phyloP scores from a whole-genome alignment of 2,797 vertebrate genomes.

The Coranthus polyacanthus region DNA sequence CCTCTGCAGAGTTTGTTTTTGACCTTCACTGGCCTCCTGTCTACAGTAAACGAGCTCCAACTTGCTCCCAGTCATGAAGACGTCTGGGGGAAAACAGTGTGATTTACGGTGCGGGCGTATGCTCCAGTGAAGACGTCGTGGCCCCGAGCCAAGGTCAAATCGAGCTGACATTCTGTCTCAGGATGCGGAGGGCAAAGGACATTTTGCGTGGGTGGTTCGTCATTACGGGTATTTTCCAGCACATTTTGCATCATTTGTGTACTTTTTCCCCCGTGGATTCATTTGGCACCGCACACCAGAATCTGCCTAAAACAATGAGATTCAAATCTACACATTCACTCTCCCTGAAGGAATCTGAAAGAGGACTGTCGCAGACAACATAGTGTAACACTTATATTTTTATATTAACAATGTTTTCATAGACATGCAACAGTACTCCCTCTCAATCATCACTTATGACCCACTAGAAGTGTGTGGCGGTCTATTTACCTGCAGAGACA shows the following conservation, averaged over 20 bases:
- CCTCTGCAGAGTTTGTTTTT: conserved; percentile 50
- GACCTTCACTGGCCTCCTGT: conserved; percentile 50
- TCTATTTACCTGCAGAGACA: too few relatives aligned
- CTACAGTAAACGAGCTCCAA: conserved; percentile 45
- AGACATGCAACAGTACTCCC: too few relatives aligned
- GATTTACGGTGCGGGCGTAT: conserved; percentile 31
- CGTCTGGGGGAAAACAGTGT: conserved; percentile 35
- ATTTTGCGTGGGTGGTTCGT: conserved; percentile 45
- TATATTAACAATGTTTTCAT: too few relatives aligned
- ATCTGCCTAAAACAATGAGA: not conserved
- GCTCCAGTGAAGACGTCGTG: conserved; percentile 32
- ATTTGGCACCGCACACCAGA: conserved; percentile 16
- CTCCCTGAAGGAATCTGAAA: too few relatives aligned
- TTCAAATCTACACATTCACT: not conserved
- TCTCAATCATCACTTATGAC: too few relatives aligned
- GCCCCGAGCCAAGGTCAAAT: conserved; percentile 58
- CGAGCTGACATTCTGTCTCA: conserved; percentile 58
- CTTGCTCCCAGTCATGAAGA: conserved; percentile 51
- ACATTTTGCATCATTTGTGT: conserved; percentile 21
- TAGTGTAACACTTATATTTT: too few relatives aligned
- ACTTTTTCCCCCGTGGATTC: conserved; percentile 11
- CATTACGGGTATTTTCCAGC: conserved; percentile 43
- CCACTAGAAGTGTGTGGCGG: too few relatives aligned
- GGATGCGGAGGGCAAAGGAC: conserved; percentile 34
- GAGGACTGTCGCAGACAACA: too few relatives aligned